These are phyloP conservation scores for Paelopatides confundens DNA, from an alignment of 53 echinoderm and acorn worm genomes.

Conservation along the genomic window DNA sequence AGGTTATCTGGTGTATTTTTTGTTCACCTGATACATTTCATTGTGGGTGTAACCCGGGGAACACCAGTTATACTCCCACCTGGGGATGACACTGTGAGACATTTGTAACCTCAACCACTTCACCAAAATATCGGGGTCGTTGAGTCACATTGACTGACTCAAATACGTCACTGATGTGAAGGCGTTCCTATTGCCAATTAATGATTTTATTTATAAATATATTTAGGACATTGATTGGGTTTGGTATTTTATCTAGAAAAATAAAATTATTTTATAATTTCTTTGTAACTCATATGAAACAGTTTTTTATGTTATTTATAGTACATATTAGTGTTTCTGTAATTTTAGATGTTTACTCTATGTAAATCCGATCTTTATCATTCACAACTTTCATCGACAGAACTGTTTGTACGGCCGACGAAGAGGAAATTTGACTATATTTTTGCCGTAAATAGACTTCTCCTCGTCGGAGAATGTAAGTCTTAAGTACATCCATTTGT, in stretches of 20 bases:
- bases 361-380: background rate
- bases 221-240: no score
- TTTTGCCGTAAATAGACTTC: background rate
- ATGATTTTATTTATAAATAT: background rate
- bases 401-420: background rate
- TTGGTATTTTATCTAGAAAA: no score
- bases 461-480: background rate
- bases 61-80: no score
- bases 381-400: background rate
- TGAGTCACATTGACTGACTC: background rate
- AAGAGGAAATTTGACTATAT: background rate
- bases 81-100: no score
- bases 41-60: no score
- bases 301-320: background rate
- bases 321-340: no score
- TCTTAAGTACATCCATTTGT: background rate
- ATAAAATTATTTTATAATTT: background rate
- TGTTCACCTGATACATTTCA: no score
- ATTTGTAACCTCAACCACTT: no score
- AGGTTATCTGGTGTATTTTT: no score
- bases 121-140: no score
- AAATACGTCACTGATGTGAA: constrained; percentile 32
- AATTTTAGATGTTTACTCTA: background rate
- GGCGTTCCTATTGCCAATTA: constrained; percentile 30
- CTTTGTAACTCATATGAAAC: background rate